phyloP scores from a whole-genome alignment of 2,888 invertebrate genomes.

The Synergus gifuensis region DNA sequence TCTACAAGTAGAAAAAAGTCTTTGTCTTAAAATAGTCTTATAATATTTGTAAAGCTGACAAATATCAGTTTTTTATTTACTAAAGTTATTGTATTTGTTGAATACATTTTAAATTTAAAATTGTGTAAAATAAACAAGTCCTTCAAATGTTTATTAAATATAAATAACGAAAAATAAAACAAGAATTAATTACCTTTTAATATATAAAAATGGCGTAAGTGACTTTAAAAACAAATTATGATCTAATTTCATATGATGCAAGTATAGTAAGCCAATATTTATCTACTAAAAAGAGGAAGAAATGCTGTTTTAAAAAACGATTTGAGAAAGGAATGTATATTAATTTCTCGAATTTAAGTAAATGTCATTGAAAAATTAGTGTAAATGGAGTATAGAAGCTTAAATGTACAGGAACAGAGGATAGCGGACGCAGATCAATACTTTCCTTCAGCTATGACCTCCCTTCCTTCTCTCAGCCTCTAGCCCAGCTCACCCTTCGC shows the following conservation, averaged over 20 bases:
- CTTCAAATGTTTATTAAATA: neutral
- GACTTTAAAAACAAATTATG: neutral
- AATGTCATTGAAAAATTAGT: constrained; percentile 64
- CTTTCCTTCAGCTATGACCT: constrained; percentile 75
- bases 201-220: neutral
- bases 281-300: neutral
- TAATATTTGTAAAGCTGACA: neutral
- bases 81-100: neutral
- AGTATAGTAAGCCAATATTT: neutral
- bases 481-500: constrained; percentile 48
- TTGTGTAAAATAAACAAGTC: neutral
- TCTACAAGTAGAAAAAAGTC: neutral
- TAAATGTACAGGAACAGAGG: constrained; percentile 69
- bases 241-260: neutral
- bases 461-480: constrained; percentile 61
- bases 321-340: neutral
- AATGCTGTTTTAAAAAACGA: neutral
- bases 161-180: neutral
- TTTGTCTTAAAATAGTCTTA: neutral
- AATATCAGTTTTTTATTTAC: neutral
- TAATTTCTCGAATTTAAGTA: constrained; percentile 51
- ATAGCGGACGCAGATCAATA: constrained; percentile 77
- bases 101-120: neutral
- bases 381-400: constrained; percentile 65
- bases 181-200: neutral